phyloP scores from a whole-genome alignment of 2,113 vertebrate genomes.

The Uria lomvia region DNA sequence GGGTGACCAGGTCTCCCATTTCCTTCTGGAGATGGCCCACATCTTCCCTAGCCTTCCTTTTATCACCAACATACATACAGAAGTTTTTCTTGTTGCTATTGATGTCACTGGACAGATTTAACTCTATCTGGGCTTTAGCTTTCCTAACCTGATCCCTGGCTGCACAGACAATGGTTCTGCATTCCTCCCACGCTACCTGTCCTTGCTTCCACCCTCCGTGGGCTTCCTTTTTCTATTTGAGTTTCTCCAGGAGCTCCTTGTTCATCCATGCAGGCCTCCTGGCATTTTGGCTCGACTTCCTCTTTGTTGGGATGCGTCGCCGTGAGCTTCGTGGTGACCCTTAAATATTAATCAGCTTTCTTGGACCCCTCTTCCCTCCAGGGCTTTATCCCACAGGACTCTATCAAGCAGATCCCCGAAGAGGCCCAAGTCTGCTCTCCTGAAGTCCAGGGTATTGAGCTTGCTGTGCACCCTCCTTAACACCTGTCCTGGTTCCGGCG shows the following conservation, averaged over 20 bases:
- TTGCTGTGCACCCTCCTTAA: neutral
- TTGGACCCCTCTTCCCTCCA: neutral
- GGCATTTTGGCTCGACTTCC: too few relatives aligned
- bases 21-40: neutral
- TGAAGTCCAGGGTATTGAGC: neutral
- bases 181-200: too few relatives aligned
- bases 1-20: neutral
- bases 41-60: neutral
- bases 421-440: neutral
- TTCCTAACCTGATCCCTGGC: neutral
- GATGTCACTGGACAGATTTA: neutral
- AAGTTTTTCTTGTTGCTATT: neutral
- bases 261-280: too few relatives aligned
- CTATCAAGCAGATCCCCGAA: neutral
- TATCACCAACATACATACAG: neutral
- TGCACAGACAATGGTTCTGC: too few relatives aligned
- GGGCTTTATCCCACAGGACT: neutral
- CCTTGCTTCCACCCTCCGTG: too few relatives aligned
- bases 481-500: too few relatives aligned
- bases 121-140: neutral
- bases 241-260: too few relatives aligned
- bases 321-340: too few relatives aligned
- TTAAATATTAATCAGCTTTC: neutral
- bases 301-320: too few relatives aligned
- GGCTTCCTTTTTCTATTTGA: too few relatives aligned